Evolutionary conservation across 2,888 invertebrate genomes (phyloP), one percentile per base, ranked within the genome.

Genomic region (Syritta pipiens): DNA sequence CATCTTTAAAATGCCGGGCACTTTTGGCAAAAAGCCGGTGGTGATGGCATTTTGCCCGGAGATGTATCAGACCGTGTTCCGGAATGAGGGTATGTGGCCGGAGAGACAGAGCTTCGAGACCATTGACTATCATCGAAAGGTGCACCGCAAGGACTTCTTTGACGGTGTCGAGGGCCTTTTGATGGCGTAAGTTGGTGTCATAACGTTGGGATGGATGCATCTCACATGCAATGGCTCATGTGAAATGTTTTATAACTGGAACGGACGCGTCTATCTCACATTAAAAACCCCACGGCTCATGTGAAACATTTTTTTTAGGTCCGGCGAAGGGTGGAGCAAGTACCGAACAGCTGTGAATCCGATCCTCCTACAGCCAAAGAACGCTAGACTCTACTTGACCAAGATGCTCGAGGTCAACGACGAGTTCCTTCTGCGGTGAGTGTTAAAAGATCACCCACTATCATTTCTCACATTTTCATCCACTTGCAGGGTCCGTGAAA

Each of bases 301-400:
- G 9, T n/a, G 37, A 24, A 9, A 20, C 28, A 1, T 48, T 24
- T 20, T 26, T 22, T 10, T 6, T 83, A 91, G 91, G 12, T 91
- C 93, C 87, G 93, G 92, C 1, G 89, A 91, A 28, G 89, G 91
- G 81, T 94, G 94, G 94, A 90, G 91, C 30, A 89, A 91, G 48
- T 90, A 93, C 65, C 89, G 93, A 24, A 91, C 91, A 1, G 91
- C 91, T 75, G 92, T 93, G 0, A 93, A 93, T 86, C 92, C 92
- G 75, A 90, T 92, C 46, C 88, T 93, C 87, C 86, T 93, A 85
- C 90, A 91, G 82, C 91, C 92, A 0, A 90, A 91, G 84, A 83
- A 89, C 26, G 87, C 90, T 0, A 90, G 89, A 84, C 84, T 89
- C 1, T 91, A 91, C 53, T 84, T 89, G 1, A 87, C 89, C 4